Evolutionary conservation across 1,140 invertebrate genomes (phyloP).

Genomic region (Parasteatoda tepidariorum): DNA sequence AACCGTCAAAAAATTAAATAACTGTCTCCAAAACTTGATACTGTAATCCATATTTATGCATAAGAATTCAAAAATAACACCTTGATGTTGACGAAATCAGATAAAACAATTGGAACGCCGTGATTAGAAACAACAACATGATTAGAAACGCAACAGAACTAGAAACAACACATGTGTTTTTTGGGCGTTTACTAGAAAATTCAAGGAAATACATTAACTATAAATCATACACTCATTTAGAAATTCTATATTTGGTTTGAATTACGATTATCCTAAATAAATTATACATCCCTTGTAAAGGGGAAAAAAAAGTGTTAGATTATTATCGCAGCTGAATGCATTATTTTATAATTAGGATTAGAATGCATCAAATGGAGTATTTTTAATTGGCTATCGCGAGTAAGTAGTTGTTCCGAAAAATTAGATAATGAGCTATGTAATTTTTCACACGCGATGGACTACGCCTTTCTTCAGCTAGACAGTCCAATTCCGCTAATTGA

Average conservation of each 20-base stretch:
- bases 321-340: not conserved
- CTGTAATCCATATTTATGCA: too few relatives aligned
- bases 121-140: too few relatives aligned
- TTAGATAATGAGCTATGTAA: constrained; percentile 23
- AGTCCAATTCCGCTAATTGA: constrained; percentile 4
- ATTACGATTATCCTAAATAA: not conserved
- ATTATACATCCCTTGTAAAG: not conserved
- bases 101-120: too few relatives aligned
- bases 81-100: too few relatives aligned
- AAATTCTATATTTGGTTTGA: not conserved
- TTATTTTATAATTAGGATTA: constrained; percentile 1
- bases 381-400: constrained; percentile 3
- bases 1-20: too few relatives aligned
- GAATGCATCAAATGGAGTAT: not conserved
- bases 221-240: too few relatives aligned
- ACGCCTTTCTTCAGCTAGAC: not conserved
- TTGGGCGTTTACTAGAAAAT: too few relatives aligned
- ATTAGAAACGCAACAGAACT: too few relatives aligned
- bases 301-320: not conserved
- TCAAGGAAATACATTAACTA: too few relatives aligned
- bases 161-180: too few relatives aligned
- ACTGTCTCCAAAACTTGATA: too few relatives aligned
- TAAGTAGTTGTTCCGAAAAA: not conserved
- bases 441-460: constrained; percentile 8
- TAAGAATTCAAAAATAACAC: too few relatives aligned